Conservation (phyloP, 2,888 invertebrate genomes). For the Apodemia duryi region DNA sequence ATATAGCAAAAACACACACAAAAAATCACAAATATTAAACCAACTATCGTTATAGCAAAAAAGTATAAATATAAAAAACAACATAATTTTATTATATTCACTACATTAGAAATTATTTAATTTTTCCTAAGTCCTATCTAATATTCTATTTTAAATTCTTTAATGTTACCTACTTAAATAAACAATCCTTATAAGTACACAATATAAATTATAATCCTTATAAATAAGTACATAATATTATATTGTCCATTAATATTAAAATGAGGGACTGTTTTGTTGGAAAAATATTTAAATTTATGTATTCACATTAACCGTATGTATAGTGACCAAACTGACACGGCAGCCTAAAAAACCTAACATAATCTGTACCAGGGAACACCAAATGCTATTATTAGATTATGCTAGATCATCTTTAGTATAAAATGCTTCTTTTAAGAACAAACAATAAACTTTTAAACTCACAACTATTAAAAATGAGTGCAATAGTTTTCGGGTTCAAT, state of each 20-base stretch:
- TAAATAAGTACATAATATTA: slow-evolving; percentile 13
- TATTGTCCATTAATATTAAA: slow-evolving; percentile 23
- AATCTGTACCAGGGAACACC: background rate
- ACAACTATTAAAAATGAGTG: too few species aligned
- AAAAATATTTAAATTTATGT: slow-evolving; percentile 1
- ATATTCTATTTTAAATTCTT: slow-evolving; percentile 23
- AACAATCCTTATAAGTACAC: slow-evolving; percentile 17
- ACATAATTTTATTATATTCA: background rate
- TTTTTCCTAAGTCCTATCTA: slow-evolving; percentile 15
- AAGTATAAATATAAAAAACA: slow-evolving; percentile 11
- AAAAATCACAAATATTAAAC: background rate
- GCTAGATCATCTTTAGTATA: too few species aligned
- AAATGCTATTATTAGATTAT: too few species aligned
- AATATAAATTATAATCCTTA: background rate
- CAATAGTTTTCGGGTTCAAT: too few species aligned
- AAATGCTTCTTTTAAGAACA: too few species aligned
- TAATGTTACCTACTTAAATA: slow-evolving; percentile 11
- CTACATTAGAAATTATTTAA: slow-evolving; percentile 1
- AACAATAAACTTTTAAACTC: too few species aligned
- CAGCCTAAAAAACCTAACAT: background rate
- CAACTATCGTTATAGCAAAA: slow-evolving; percentile 4
- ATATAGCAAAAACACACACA: slow-evolving; percentile 1
- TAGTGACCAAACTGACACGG: background rate
- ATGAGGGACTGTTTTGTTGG: slow-evolving; percentile 8
- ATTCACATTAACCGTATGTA: background rate